Percentiles rank a stretch among this genome's conserved stretches.
These are phyloP conservation scores for Enteromius argenteus DNA, from an alignment of 2,797 vertebrate genomes.

Conservation along the genomic window DNA sequence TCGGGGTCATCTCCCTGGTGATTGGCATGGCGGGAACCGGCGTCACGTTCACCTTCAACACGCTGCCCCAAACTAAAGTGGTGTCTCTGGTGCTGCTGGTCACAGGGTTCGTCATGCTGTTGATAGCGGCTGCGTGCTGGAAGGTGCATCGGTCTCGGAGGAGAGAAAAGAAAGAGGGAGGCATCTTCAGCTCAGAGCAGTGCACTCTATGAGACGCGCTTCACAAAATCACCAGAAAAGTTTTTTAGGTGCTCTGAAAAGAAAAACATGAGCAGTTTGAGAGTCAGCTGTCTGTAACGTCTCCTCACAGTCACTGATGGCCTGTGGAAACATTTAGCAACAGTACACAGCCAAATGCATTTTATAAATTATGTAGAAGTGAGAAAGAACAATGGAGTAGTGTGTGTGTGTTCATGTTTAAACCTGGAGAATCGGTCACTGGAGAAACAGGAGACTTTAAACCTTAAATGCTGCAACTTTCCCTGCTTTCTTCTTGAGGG, in stretches of 20 bases:
- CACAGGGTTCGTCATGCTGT: slow-evolving; percentile 73
- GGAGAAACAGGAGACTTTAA: slow-evolving; percentile 7
- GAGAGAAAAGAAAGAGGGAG: slow-evolving; percentile 79
- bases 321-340: neutral
- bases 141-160: slow-evolving; percentile 74
- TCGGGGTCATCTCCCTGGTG: slow-evolving; percentile 90
- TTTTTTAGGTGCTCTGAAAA: neutral
- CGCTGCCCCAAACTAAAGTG: slow-evolving; percentile 87
- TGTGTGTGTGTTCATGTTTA: neutral
- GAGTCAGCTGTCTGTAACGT: neutral
- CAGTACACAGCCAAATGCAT: neutral
- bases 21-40: slow-evolving; percentile 89
- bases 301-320: neutral
- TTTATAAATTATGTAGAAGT: neutral
- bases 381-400: neutral
- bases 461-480: slow-evolving; percentile 52
- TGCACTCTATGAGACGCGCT: slow-evolving; percentile 72
- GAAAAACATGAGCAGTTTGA: neutral
- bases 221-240: neutral
- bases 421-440: neutral
- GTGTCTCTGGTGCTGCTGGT: slow-evolving; percentile 84
- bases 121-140: slow-evolving; percentile 80
- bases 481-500: neutral
- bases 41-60: slow-evolving; percentile 90
- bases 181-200: slow-evolving; percentile 77